phyloP scores from a whole-genome alignment of 1,140 invertebrate species.

The Drosophila fuyamai region DNA sequence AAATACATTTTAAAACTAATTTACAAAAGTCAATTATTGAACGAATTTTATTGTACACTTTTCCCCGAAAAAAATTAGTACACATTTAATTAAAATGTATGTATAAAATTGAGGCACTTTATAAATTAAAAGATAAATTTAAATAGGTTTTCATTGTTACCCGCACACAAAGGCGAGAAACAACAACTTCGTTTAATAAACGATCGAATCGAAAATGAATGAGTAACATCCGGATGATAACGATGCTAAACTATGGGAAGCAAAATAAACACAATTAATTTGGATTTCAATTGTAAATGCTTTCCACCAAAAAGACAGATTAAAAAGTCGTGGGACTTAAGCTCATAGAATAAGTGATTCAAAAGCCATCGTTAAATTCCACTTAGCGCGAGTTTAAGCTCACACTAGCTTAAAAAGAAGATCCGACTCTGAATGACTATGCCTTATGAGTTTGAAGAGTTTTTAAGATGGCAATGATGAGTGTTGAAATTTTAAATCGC shows the following conservation, averaged over 20 bases:
- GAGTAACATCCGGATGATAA: neutral
- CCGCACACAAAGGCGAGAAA: neutral
- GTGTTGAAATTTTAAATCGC: neutral
- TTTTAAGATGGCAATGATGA: neutral
- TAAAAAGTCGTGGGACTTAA: neutral
- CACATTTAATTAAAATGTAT: no score
- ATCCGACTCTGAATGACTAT: slow-evolving; percentile 13
- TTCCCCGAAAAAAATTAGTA: no score
- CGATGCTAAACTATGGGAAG: slow-evolving; percentile 12
- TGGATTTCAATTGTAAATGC: neutral
- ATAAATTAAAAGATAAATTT: no score
- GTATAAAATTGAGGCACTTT: no score
- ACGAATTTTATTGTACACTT: no score
- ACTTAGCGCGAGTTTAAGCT: slow-evolving; percentile 7
- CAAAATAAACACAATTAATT: neutral
- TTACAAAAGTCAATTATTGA: no score
- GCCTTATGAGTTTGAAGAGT: neutral
- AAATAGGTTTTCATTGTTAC: no score
- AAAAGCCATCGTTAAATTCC: slow-evolving; percentile 2
- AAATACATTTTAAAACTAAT: no score
- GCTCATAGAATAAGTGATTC: neutral
- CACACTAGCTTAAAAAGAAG: neutral
- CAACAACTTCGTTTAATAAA: neutral
- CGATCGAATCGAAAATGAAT: no score
- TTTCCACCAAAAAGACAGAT: neutral